These are phyloP conservation scores for Cliona cf. orientalis DNA, from an alignment of 37 sponge, comb jelly and placozoan genomes.

Conservation along the genomic window DNA sequence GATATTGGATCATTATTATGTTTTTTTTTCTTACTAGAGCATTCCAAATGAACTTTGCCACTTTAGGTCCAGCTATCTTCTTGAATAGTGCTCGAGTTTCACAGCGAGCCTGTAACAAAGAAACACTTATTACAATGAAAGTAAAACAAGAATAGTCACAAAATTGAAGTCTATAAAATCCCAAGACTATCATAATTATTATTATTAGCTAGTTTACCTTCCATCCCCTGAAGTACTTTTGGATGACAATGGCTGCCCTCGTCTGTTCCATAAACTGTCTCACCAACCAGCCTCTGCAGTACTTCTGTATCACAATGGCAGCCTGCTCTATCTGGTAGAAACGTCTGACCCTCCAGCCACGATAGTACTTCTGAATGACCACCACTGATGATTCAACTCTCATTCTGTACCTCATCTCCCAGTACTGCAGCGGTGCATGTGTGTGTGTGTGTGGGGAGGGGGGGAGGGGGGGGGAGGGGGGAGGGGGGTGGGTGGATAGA, in stretches of 20 bases:
- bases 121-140: neutral
- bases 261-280: conserved; percentile 3
- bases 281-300: conserved; percentile 63
- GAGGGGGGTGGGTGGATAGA: too few species aligned
- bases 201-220: too few species aligned
- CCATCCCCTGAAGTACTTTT: conserved; percentile 46
- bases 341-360: conserved; percentile 66
- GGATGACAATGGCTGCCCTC: neutral
- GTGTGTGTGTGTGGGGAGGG: too few species aligned
- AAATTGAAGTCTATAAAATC: too few species aligned
- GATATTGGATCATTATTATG: neutral
- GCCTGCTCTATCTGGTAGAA: neutral
- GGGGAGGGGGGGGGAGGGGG: too few species aligned
- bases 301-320: conserved; percentile 1
- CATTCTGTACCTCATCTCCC: conserved; percentile 8
- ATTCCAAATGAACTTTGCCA: conserved; percentile 49
- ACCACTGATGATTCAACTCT: conserved; percentile 28
- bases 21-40: conserved; percentile 26
- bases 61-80: conserved; percentile 37
- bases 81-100: neutral
- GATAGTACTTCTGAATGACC: conserved; percentile 68
- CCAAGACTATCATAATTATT: too few species aligned
- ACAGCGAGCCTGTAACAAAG: conserved; percentile 9
- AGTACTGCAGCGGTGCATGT: conserved; percentile 9
- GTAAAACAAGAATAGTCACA: too few species aligned